Conservation (phyloP, 2,797 vertebrate genomes). For the Melanitta fusca region DNA sequence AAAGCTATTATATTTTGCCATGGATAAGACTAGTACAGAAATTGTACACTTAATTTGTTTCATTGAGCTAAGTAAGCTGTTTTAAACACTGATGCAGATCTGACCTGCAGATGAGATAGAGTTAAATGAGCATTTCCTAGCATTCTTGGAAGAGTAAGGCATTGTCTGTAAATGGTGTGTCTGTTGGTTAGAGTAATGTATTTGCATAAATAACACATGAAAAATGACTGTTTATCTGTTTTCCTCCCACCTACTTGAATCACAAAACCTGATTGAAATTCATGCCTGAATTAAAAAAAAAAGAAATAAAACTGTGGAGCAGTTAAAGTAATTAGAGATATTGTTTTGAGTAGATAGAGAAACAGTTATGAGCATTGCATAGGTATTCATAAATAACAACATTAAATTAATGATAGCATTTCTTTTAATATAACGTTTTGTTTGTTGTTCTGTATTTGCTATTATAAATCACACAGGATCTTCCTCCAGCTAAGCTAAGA, state of each 20-base stretch:
- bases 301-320: background rate
- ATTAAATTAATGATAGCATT: background rate
- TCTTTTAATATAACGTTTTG: background rate
- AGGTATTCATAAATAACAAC: background rate
- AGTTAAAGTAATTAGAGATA: slow-evolving; percentile 14
- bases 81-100: background rate
- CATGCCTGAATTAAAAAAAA: background rate
- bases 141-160: background rate
- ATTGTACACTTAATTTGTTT: background rate
- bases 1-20: background rate
- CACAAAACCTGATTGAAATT: background rate
- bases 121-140: background rate
- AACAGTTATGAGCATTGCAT: background rate
- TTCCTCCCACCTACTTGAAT: background rate
- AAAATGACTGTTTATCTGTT: slow-evolving; percentile 6
- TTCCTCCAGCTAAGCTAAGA: background rate
- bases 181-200: background rate
- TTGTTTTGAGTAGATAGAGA: background rate
- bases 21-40: background rate
- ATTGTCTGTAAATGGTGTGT: background rate
- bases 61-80: background rate
- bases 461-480: slow-evolving; percentile 20
- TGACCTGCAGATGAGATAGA: background rate
- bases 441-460: background rate
- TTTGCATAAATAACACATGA: slow-evolving; percentile 15